A percentile compares a stretch with the other conserved stretches of the same genome.
phyloP scores from a whole-genome alignment of 2,113 vertebrate species.

The Accipiter cooperii region DNA sequence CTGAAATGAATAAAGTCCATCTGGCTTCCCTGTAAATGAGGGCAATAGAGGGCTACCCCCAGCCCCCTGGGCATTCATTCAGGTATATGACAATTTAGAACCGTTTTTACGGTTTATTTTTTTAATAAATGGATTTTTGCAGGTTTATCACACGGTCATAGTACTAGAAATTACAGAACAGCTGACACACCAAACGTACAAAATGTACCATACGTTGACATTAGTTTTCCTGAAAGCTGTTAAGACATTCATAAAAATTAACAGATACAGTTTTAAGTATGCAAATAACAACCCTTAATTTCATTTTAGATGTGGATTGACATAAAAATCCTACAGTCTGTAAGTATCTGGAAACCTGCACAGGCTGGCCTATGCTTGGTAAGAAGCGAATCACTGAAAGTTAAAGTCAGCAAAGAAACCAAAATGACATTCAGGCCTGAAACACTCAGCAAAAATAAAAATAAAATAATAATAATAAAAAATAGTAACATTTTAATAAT shows the following conservation, averaged over 20 bases:
- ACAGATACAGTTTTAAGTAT: background rate
- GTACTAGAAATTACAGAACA: background rate
- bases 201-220: background rate
- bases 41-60: background rate
- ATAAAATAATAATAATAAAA: background rate
- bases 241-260: background rate
- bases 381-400: background rate
- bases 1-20: conserved; percentile 2
- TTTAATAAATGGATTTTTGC: conserved; percentile 40
- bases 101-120: background rate
- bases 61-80: background rate
- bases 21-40: conserved; percentile 7
- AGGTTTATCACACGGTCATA: background rate
- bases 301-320: background rate
- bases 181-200: background rate
- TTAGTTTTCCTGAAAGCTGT: background rate
- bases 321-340: background rate
- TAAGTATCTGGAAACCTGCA: background rate
- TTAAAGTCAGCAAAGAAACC: conserved; percentile 9
- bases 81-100: background rate
- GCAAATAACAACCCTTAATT: background rate
- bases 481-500: background rate
- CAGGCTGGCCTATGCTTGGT: background rate
- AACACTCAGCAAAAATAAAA: background rate
- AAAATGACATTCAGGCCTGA: background rate